Conservation (phyloP, 1,140 invertebrate genomes). For the Tetramorium alpestre region DNA sequence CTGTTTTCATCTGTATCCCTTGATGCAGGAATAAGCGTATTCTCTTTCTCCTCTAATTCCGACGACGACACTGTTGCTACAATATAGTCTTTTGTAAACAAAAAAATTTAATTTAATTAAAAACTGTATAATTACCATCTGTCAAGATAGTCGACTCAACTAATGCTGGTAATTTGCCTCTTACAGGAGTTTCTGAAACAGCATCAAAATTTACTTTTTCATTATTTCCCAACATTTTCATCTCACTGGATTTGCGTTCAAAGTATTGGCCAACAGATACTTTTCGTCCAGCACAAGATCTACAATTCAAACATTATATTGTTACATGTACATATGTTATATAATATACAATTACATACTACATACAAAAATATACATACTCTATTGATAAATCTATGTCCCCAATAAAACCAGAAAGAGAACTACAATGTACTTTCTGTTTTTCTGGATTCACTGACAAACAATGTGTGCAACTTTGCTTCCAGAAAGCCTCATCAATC, state of each 20-base stretch:
- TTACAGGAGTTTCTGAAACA: conserved; percentile 75
- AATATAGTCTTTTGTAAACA: neutral
- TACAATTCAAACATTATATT: conserved; percentile 41
- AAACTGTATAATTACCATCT: conserved; percentile 71
- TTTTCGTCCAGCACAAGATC: conserved; percentile 74
- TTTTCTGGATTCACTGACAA: conserved; percentile 69
- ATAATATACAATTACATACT: neutral
- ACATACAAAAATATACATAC: conserved; percentile 57
- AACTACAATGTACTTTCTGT: conserved; percentile 75
- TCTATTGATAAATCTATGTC: conserved; percentile 78
- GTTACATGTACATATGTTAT: neutral
- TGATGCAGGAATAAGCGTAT: conserved; percentile 6
- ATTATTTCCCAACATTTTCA: conserved; percentile 70
- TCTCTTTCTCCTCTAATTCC: conserved; percentile 43
- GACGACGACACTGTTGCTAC: conserved; percentile 40
- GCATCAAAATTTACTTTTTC: conserved; percentile 77
- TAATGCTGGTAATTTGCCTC: conserved; percentile 67
- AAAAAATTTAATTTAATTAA: neutral
- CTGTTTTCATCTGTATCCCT: conserved; percentile 71
- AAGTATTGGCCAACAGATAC: conserved; percentile 81
- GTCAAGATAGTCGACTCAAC: conserved; percentile 74
- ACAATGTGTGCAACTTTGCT: conserved; percentile 69
- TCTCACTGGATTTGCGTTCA: conserved; percentile 76
- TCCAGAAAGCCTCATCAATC: conserved; percentile 78
- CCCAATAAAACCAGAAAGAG: conserved; percentile 82